A percentile compares a stretch with the other conserved stretches of the same genome.
These are phyloP conservation scores for Rhyacophila evoluta DNA, from an alignment of 2,888 invertebrate species.

Conservation along the genomic window DNA sequence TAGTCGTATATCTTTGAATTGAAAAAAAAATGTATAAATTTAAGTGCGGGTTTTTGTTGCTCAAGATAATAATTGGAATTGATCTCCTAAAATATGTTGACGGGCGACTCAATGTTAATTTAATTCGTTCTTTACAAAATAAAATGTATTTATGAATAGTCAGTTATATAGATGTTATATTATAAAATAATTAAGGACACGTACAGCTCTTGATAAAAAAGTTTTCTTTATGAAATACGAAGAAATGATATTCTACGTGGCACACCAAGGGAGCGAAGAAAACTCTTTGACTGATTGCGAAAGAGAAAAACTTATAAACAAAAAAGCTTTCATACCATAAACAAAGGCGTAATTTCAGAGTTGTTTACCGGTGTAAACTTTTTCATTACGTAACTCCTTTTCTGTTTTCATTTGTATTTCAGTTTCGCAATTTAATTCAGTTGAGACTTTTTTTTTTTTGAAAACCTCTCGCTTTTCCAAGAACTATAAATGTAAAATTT, in stretches of 20 bases:
- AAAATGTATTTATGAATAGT: too few relatives aligned
- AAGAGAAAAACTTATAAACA: constrained; percentile 1
- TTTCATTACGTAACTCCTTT: constrained; percentile 41
- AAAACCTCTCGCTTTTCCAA: neutral
- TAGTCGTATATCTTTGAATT: too few relatives aligned
- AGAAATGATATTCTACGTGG: constrained; percentile 4
- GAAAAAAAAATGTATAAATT: too few relatives aligned
- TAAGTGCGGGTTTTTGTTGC: too few relatives aligned
- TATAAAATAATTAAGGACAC: too few relatives aligned
- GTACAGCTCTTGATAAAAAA: neutral
- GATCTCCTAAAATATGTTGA: too few relatives aligned
- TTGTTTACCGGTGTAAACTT: constrained; percentile 40
- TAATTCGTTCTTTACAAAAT: too few relatives aligned
- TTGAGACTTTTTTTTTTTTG: neutral
- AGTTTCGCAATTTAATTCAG: neutral
- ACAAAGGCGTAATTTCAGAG: constrained; percentile 36
- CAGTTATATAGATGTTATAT: too few relatives aligned
- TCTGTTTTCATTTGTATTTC: constrained; percentile 27
- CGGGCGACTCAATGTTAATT: too few relatives aligned
- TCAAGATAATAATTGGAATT: too few relatives aligned
- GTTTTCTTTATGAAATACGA: neutral
- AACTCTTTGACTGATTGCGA: constrained; percentile 14
- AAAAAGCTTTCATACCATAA: constrained; percentile 30
- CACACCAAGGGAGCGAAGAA: neutral
- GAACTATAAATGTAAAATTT: neutral